These are phyloP conservation scores for Nannoperca australis DNA, from an alignment of 2,797 vertebrate species.

Conservation along the genomic window DNA sequence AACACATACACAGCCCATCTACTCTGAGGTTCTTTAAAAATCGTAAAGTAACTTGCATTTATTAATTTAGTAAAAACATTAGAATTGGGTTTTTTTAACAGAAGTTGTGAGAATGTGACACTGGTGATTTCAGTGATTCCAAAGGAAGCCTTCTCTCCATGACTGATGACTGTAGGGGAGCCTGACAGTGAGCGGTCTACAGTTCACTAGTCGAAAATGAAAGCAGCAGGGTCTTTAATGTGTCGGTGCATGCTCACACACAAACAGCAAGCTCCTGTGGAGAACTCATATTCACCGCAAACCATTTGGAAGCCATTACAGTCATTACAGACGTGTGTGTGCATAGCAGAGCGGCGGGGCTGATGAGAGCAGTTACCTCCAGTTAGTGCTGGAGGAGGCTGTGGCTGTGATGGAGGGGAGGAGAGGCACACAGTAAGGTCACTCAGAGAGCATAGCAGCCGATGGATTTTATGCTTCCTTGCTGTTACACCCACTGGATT, in stretches of 20 bases:
- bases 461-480: conserved; percentile 66
- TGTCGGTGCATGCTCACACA: conserved; percentile 24
- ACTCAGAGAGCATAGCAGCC: conserved; percentile 54
- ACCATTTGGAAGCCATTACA: conserved; percentile 63
- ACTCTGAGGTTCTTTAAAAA: background rate
- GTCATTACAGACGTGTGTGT: conserved; percentile 54
- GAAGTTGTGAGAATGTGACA: background rate
- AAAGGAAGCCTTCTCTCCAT: conserved; percentile 23
- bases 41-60: no score
- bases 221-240: conserved; percentile 38
- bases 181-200: conserved; percentile 38
- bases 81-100: background rate
- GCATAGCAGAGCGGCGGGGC: conserved; percentile 11
- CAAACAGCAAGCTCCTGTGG: conserved; percentile 44
- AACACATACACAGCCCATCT: background rate
- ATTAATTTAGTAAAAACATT: background rate
- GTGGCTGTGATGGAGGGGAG: conserved; percentile 49
- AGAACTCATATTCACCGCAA: conserved; percentile 37
- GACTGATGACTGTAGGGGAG: conserved; percentile 27
- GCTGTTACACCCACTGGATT: conserved; percentile 65
- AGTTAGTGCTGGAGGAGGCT: conserved; percentile 44
- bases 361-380: conserved; percentile 62
- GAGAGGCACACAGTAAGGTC: conserved; percentile 64
- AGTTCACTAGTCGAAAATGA: conserved; percentile 42
- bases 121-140: conserved; percentile 13